phyloP scores from a whole-genome alignment of 1,140 invertebrate genomes.

The Dinoponera quadriceps region DNA sequence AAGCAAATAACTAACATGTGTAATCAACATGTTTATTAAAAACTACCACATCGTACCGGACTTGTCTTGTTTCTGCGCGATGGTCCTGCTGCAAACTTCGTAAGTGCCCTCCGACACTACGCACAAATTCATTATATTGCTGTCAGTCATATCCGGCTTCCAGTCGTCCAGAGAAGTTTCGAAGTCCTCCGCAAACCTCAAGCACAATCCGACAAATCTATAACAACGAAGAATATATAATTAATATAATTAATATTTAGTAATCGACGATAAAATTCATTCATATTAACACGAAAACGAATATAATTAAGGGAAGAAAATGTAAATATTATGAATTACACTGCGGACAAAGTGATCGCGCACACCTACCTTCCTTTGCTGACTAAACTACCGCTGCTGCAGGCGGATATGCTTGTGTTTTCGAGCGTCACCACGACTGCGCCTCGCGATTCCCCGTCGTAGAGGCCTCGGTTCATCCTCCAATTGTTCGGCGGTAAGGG shows the following conservation, averaged over 20 bases:
- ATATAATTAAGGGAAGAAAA: constrained; percentile 30
- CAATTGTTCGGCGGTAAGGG: constrained; percentile 90
- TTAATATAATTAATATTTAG: no score
- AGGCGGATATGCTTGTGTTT: constrained; percentile 96
- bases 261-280: no score
- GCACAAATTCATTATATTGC: constrained; percentile 96
- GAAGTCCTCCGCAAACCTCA: constrained; percentile 98
- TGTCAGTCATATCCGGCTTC: constrained; percentile 95
- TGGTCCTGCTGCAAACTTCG: constrained; percentile 97
- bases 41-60: constrained; percentile 82
- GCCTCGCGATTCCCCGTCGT: constrained; percentile 93
- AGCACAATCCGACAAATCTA: constrained; percentile 95
- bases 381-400: constrained; percentile 91
- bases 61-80: constrained; percentile 91
- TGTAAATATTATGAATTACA: neutral
- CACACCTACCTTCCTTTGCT: constrained; percentile 88
- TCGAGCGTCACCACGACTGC: constrained; percentile 98
- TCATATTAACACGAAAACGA: no score
- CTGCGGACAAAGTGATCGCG: neutral
- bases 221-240: constrained; percentile 30
- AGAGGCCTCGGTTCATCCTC: constrained; percentile 88
- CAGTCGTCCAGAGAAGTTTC: constrained; percentile 98
- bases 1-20: constrained; percentile 37
- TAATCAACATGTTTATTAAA: constrained; percentile 26
- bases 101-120: constrained; percentile 99